Conservation (phyloP, 2,888 invertebrate species). For the Meganola albula region DNA sequence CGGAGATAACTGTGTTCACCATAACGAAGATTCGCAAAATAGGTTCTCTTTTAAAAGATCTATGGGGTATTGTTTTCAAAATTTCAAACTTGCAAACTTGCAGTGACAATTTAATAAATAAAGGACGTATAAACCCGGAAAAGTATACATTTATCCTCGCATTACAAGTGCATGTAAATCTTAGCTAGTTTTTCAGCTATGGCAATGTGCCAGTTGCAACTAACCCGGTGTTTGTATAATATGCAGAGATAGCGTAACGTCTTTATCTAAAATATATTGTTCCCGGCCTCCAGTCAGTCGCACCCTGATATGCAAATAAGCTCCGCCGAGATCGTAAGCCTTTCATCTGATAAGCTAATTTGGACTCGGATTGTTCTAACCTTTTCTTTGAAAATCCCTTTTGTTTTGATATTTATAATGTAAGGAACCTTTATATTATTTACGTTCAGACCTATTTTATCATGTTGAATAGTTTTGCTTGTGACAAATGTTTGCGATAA, state of each 20-base stretch:
- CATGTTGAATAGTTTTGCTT: constrained; percentile 37
- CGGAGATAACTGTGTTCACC: constrained; percentile 45
- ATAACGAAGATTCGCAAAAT: constrained; percentile 37
- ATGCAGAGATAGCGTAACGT: constrained; percentile 58
- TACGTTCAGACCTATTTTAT: constrained; percentile 33
- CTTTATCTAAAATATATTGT: constrained; percentile 65
- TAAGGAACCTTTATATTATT: constrained; percentile 23
- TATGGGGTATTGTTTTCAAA: too few relatives aligned
- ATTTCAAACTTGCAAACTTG: too few relatives aligned
- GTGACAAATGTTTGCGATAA: constrained; percentile 47
- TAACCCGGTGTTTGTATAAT: constrained; percentile 49
- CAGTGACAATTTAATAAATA: too few relatives aligned
- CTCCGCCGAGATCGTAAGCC: constrained; percentile 64
- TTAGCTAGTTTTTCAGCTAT: constrained; percentile 18
- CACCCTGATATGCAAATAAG: constrained; percentile 69
- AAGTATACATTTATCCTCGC: not conserved
- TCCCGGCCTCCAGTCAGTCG: constrained; percentile 47
- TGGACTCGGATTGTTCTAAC: constrained; percentile 35
- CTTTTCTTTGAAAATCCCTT: not conserved
- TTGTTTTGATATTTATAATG: constrained; percentile 3
- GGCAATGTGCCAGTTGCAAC: constrained; percentile 48
- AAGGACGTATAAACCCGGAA: too few relatives aligned
- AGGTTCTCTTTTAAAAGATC: too few relatives aligned
- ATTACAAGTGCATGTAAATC: not conserved
- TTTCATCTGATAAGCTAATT: constrained; percentile 66